phyloP scores from a whole-genome alignment of 2,888 invertebrate species.

The Folsomia candida region DNA sequence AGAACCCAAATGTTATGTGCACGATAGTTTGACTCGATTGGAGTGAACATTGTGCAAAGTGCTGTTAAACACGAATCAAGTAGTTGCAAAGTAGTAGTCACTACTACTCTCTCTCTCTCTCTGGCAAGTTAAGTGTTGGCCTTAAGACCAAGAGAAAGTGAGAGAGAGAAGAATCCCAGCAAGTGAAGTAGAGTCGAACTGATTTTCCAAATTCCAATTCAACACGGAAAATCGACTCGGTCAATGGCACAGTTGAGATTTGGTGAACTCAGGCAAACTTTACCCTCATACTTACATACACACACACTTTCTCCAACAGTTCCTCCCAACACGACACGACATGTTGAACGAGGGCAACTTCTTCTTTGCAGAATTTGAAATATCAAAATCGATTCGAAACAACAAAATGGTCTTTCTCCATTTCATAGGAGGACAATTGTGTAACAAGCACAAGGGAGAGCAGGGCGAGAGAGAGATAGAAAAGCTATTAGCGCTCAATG shows the following conservation, averaged over 20 bases:
- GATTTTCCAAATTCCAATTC: neutral
- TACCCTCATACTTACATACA: too few species aligned
- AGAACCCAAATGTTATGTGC: too few species aligned
- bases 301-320: too few species aligned
- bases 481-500: too few species aligned
- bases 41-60: neutral
- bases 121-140: neutral
- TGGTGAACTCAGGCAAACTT: neutral
- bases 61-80: neutral
- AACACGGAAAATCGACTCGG: neutral
- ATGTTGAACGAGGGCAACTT: neutral
- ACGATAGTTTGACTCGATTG: neutral
- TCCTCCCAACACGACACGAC: too few species aligned
- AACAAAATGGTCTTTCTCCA: too few species aligned
- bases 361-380: neutral
- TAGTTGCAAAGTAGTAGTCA: neutral
- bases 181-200: neutral
- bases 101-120: too few species aligned
- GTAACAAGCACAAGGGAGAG: too few species aligned
- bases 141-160: too few species aligned
- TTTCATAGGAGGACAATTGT: too few species aligned
- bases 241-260: constrained; percentile 7
- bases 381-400: neutral
- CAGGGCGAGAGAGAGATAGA: too few species aligned
- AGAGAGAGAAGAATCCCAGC: neutral